Evolutionary conservation across 2,888 invertebrate genomes (phyloP), one percentile per base, ranked within the genome.

Genomic region (Caenorhabditis japonica): DNA sequence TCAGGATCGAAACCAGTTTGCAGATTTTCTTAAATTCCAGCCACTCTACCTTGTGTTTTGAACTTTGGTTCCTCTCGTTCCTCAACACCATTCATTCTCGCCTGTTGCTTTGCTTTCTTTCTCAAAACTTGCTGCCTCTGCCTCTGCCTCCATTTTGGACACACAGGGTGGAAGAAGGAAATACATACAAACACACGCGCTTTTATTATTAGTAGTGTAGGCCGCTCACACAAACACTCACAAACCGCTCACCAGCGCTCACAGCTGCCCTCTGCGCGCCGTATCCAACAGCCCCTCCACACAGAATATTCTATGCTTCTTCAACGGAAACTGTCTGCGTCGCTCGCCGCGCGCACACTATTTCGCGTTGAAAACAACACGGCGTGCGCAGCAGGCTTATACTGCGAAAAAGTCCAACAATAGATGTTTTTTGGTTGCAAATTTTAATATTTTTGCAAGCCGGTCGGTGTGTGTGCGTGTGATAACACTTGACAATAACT

Each of bases 301-400:
- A 53, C 55, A 55, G 64, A 64, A 64, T 64, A 64, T 64, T 64
- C 64, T 56, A 64, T 64, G 64, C 64, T 64, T 64, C 64, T 49
- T 53, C 49, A 10, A 30, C 30, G 10, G 30, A 21, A 46, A 3
- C 5, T 30, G 46, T 55, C 62, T 64, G 55, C 49, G 34, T 43
- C 60, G 47, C 43, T 17, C 1, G 13, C 4, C 10, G 3, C n/a
- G n/a, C 8, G 13, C 23, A 8, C 1, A 23, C 23, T 60, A 27
- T 60, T 41, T 39, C 47, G 17, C 2, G 1, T 41, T 17, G 46
- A 21, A 17, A 30, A 30, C 30, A 30, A 5, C 5, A 7, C 30
- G 30, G 19, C 25, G 23, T 10, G 33, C 3, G 41, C 41, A 56
- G 56, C 43, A 19, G 5, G 8, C 17, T 43, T 13, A 43, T 38